Evolutionary conservation across 1,140 invertebrate genomes (phyloP).

Genomic region (Palaemon carinicauda): DNA sequence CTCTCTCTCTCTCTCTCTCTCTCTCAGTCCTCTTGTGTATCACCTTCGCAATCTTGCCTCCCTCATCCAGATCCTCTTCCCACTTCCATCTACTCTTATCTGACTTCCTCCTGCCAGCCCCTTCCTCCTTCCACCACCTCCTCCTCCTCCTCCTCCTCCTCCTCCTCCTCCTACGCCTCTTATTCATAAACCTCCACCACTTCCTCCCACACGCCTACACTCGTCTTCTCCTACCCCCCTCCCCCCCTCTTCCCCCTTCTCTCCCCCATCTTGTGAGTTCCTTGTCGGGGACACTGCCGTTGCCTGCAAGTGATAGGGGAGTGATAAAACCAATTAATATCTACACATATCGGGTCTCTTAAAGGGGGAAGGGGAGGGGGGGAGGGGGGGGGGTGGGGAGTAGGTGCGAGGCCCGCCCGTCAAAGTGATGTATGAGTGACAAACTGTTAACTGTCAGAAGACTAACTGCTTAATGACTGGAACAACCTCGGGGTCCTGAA

Average conservation of each 20-base stretch:
- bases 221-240: too few species aligned
- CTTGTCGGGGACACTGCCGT: too few species aligned
- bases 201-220: not conserved
- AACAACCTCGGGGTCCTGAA: not conserved
- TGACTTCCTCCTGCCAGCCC: not conserved
- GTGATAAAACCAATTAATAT: too few species aligned
- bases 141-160: not conserved
- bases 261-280: too few species aligned
- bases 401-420: too few species aligned
- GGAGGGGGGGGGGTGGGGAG: too few species aligned
- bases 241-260: too few species aligned
- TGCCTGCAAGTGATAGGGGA: too few species aligned
- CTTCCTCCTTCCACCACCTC: not conserved
- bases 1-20: not conserved
- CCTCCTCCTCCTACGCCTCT: not conserved
- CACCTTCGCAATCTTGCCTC: not conserved
- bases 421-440: not conserved
- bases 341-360: too few species aligned
- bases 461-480: constrained; percentile 11
- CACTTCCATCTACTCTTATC: too few species aligned
- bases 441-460: not conserved
- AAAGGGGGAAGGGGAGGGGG: too few species aligned
- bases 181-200: not conserved
- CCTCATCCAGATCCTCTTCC: not conserved
- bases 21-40: not conserved